Conservation (phyloP, 1,140 invertebrate genomes). For the Drosophila nasuta region DNA sequence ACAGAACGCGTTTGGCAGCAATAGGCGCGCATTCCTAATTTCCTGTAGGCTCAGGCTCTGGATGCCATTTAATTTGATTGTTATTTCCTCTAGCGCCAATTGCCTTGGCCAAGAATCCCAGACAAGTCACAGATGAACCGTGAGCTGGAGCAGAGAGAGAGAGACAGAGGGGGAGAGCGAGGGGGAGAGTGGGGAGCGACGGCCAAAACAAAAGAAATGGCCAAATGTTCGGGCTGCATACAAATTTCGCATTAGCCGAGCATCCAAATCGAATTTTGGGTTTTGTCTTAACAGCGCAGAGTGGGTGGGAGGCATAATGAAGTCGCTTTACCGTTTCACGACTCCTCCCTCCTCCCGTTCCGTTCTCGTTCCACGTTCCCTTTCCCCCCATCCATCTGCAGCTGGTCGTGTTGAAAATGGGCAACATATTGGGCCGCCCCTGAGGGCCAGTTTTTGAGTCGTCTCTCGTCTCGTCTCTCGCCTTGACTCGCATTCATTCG, state of each 20-base stretch:
- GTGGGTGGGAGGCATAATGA: constrained; percentile 38
- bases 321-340: constrained; percentile 34
- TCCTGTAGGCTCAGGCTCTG: constrained; percentile 50
- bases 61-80: constrained; percentile 76
- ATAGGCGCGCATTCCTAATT: constrained; percentile 65
- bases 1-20: not conserved
- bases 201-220: constrained; percentile 75
- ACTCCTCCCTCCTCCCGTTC: not conserved
- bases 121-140: constrained; percentile 1
- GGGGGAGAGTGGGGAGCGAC: not conserved
- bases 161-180: not conserved
- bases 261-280: constrained; percentile 56
- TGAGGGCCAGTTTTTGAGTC: constrained; percentile 16
- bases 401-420: constrained; percentile 49
- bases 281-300: constrained; percentile 8
- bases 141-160: too few relatives aligned
- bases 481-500: constrained; percentile 31
- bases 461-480: constrained; percentile 1
- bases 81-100: constrained; percentile 66
- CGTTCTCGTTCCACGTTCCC: too few relatives aligned
- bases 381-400: not conserved
- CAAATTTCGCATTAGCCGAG: constrained; percentile 74
- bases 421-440: constrained; percentile 62
- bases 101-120: constrained; percentile 46
- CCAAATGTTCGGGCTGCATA: constrained; percentile 71